Base-by-base conservation (phyloP, 92 coral and sea anemone species). In the Palythoa grandiflora region DNA sequence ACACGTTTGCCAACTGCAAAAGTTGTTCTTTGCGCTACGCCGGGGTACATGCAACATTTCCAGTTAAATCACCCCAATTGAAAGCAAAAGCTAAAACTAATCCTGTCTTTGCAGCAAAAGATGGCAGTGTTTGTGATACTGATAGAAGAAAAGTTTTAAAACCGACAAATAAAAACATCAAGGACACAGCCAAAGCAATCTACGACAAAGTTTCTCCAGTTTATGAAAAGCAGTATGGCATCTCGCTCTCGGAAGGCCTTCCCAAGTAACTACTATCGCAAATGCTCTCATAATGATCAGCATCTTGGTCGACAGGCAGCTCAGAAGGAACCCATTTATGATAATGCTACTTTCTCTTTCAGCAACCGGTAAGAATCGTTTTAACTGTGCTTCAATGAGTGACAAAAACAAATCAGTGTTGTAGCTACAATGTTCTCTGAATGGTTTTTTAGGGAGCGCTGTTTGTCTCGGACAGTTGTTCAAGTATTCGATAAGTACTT, bases 1-100 rank as follows among this genome's bases (percentile, higher is more conserved):
- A 89, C 57, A 81, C 79, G 73, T 84, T 83, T 60, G 80, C 75
- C 19, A 83, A 88, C 37, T 83, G 90, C 47, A 89, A 89, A 84
- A 87, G 91, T 15, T 89, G 84, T 76, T 80, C 83, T 40, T 70
- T 81, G 10, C 75, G 84, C 66, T 83, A 81, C 75, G n/a, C 88
- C 21, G 66, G 83, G 47, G 51, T 72, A 21, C 91, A 89, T 70
- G 91, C 83, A 14, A 71, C 9, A 36, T 89, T 89, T 37, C 91
- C 91, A 39, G 91, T 88, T 1, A 83, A 83, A 60, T 88, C 88
- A 14, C 57, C 74, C 21, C 37, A 36, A 9, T 54, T 81, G 36
- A 80, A 74, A 72, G 40, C 61, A 3, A 57, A 60, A 83, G 88
- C 91, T 39, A 71, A 50, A 35, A 16, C 73, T 17, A 89, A 89